Base-by-base conservation (phyloP, 2,888 invertebrate species). In the Plebejus argus region DNA sequence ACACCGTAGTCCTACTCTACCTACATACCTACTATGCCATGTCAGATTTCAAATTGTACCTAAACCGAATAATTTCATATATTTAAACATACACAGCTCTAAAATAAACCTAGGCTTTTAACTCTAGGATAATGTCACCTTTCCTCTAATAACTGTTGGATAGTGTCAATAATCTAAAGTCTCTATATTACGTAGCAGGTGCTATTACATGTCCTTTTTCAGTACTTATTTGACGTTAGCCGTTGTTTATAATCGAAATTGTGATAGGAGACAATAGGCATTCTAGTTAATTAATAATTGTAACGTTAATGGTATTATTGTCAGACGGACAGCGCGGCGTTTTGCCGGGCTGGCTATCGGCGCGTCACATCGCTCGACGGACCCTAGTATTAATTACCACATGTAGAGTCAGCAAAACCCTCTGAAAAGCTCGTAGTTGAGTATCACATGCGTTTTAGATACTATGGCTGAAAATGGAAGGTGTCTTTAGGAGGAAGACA, bases 231-330 rank as follows among this genome's bases (percentile, higher is more conserved):
- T 74, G 23, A 53, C 71, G 49, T 74, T 53, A 74, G 53, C 49
- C 53, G 53, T 7, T 74, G 18, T n/a, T n/a, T n/a, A n/a, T 28
- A 20, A 39, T 72, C 72, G 39, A 74, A 74, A 23, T 45, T 72
- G 71, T 72, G 45, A 71, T 58, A 76, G 74, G 66, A 76, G 33
- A 45, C 71, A 78, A 74, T 76, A 76, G 33, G 58, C 71, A 78
- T 76, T 76, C 87, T 87, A 88, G 89, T 88, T 90, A 92, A 92
- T 93, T 92, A 92, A 91, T 91, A 90, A 91, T 90, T 87, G 85
- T 66, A 87, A 88, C 86, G 89, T 90, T 93, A 92, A 93, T 93
- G 92, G 91, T 90, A 91, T 91, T 90, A 91, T 91, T 91, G 90
- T 93, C 92, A 91, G 86, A 86, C 86, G 81, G 87, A 86, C 86